Conservation (phyloP, 2,113 vertebrate genomes). For the Eubucco bourcierii region DNA sequence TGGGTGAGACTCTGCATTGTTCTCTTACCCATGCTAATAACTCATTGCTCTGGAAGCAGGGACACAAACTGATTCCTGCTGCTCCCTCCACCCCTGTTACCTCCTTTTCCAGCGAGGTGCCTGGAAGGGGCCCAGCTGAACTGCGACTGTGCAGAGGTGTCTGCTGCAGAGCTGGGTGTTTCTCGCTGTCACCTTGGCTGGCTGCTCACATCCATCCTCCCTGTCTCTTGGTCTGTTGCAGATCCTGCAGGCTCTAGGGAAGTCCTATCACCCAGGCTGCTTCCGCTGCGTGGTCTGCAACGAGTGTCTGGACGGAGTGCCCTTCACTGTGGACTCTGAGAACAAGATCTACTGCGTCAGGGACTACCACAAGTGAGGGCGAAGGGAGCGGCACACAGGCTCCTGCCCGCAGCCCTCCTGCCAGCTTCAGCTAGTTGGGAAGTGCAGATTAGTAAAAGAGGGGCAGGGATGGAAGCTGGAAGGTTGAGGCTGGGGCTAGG, state of each 20-base stretch:
- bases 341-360: constrained; percentile 97
- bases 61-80: background rate
- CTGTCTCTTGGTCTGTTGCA: constrained; percentile 58
- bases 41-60: background rate
- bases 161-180: background rate
- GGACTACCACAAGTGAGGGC: constrained; percentile 93
- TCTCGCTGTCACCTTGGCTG: background rate
- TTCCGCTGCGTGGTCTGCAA: constrained; percentile 96
- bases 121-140: background rate
- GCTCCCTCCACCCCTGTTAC: background rate
- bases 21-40: background rate
- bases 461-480: background rate
- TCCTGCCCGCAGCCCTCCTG: background rate
- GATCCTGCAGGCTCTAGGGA: constrained; percentile 96
- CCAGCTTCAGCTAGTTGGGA: background rate
- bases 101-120: background rate
- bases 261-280: constrained; percentile 94
- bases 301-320: constrained; percentile 93
- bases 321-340: constrained; percentile 94
- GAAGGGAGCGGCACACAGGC: background rate
- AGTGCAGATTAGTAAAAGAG: background rate
- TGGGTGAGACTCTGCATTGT: background rate
- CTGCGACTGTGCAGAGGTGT: background rate
- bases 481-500: background rate
- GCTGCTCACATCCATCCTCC: background rate